These are phyloP conservation scores for Gambelia wislizenii DNA, from an alignment of 2,797 vertebrate genomes.

Conservation along the genomic window DNA sequence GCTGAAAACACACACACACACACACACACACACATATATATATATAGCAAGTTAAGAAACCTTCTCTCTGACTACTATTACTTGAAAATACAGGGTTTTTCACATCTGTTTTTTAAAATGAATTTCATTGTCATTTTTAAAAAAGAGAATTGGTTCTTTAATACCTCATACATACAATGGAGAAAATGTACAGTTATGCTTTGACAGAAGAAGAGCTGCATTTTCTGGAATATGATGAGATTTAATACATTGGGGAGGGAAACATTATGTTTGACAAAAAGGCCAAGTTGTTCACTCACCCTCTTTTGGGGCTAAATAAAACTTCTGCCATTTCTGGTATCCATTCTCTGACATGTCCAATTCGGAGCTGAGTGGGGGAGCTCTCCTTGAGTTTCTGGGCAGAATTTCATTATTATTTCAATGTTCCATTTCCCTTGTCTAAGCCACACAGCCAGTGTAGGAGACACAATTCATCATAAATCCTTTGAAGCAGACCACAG, in stretches of 20 bases:
- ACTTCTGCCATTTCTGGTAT: conserved; percentile 42
- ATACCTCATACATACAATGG: conserved; percentile 32
- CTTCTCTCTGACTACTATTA: background rate
- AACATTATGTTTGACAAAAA: conserved; percentile 44
- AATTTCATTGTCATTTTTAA: background rate
- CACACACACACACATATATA: too few species aligned
- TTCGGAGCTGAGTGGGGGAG: background rate
- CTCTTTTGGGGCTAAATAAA: conserved; percentile 56
- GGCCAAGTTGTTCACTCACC: background rate
- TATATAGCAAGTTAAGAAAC: background rate
- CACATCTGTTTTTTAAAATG: background rate
- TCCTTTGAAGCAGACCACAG: conserved; percentile 33
- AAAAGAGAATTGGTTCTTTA: background rate
- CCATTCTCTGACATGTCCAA: conserved; percentile 53
- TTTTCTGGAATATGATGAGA: conserved; percentile 10
- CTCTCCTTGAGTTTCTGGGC: background rate
- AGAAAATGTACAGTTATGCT: conserved; percentile 26
- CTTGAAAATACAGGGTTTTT: background rate
- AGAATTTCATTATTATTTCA: conserved; percentile 42
- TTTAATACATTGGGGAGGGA: conserved; percentile 47
- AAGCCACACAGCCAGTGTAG: background rate
- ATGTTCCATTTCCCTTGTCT: conserved; percentile 24
- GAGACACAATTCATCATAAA: conserved; percentile 29
- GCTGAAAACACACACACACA: background rate
- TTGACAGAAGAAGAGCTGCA: conserved; percentile 40